Conservation (phyloP, 2,888 invertebrate genomes). For the Plagodis pulveraria region DNA sequence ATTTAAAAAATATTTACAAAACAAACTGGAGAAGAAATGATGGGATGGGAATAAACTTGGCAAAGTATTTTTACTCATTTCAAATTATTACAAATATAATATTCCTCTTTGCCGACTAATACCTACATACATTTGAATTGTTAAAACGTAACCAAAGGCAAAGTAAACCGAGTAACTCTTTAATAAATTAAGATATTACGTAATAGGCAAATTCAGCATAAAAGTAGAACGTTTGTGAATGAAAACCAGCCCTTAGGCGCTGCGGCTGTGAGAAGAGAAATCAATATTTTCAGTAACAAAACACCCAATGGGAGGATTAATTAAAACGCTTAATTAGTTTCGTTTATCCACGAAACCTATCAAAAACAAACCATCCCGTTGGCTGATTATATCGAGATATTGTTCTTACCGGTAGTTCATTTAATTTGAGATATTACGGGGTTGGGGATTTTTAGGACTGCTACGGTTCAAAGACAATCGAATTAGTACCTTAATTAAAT, state of each 20-base stretch:
- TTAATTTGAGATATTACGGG: constrained; percentile 21
- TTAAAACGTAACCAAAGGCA: constrained; percentile 2
- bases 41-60: no score
- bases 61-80: no score
- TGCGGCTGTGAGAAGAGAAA: constrained; percentile 56
- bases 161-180: constrained; percentile 8
- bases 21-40: no score
- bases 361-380: constrained; percentile 70
- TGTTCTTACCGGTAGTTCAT: constrained; percentile 43
- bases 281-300: constrained; percentile 77
- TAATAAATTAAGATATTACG: constrained; percentile 7
- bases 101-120: no score
- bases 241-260: constrained; percentile 48
- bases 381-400: constrained; percentile 63
- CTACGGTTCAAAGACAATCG: no score
- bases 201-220: constrained; percentile 21
- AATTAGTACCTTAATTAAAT: no score
- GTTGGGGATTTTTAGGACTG: background rate
- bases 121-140: background rate
- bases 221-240: constrained; percentile 41
- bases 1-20: no score
- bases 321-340: constrained; percentile 81
- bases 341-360: constrained; percentile 76
- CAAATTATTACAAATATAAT: no score
- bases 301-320: constrained; percentile 76